Evolutionary conservation across 1,140 invertebrate species (phyloP), one percentile per base, ranked within the genome.

Genomic region (Telenomus remus): DNA sequence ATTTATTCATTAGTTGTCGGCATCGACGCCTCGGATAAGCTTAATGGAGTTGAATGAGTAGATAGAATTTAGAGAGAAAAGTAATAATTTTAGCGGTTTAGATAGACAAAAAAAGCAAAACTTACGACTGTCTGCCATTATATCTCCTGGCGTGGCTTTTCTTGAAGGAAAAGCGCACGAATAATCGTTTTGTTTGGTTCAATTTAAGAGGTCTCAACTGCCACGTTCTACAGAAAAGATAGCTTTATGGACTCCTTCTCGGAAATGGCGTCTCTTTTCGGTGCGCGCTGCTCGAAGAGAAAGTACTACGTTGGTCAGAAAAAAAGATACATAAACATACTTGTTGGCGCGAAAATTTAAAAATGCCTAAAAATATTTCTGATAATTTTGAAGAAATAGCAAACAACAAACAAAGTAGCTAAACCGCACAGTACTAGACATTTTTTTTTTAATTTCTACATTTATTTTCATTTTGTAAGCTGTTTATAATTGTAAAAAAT

Each of bases 81-180:
- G 4, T 53, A 9, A 39, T 11, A 12, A 12, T 13, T 10, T 42
- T 2, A 16, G 19, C 61, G 15, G 19, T 27, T 27, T n/a, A 44
- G 19, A 51, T 35, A 44, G 8, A 12, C 8, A 37, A 50, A 15
- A 44, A 15, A 7, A 11, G 39, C 11, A 42, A 16, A 78, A 86
- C 85, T 86, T 79, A 86, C 85, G 85, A 70, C 80, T 85, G 19
- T 86, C 85, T 76, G 84, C 82, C 85, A 86, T 86, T 12, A 43
- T 84, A 75, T 12, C 10, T 51, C n/a, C 27, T 60, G 16, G n/a
- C 14, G 14, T 44, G 53, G 0, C 7, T 7, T 49, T 57, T 50
- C 0, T 53, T 1, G 8, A 43, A 10, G 4, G 34, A 66, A 37
- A 11, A 15, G 47, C 46, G 49, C 46, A 49, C 35, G 33, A 47